Conservation (phyloP, 2,797 vertebrate species). For the Enteromius thamalakanensis region DNA sequence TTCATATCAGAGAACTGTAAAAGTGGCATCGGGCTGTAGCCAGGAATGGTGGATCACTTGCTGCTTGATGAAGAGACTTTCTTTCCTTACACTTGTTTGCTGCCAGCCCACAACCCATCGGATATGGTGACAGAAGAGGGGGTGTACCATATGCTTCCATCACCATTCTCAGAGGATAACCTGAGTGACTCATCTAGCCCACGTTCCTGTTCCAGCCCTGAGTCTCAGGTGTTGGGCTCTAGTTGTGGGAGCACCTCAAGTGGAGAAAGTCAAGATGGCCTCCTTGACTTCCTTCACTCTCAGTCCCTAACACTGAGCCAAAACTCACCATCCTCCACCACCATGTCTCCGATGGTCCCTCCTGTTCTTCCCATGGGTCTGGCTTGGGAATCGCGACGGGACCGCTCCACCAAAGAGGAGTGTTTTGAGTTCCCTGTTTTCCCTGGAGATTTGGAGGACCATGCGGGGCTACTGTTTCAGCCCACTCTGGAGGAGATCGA, state of each 20-base stretch:
- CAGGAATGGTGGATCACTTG: slow-evolving; percentile 95
- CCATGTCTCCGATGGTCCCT: slow-evolving; percentile 54
- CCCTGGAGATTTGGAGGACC: slow-evolving; percentile 82
- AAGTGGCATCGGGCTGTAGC: slow-evolving; percentile 35
- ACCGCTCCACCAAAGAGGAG: slow-evolving; percentile 81
- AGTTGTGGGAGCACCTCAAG: slow-evolving; percentile 86
- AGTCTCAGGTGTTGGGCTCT: slow-evolving; percentile 87
- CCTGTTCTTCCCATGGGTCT: slow-evolving; percentile 70
- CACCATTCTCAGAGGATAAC: slow-evolving; percentile 91
- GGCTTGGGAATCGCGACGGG: slow-evolving; percentile 82
- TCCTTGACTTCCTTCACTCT: slow-evolving; percentile 90
- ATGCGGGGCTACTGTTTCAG: slow-evolving; percentile 85
- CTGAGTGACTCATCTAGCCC: slow-evolving; percentile 90
- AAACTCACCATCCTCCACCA: slow-evolving; percentile 31
- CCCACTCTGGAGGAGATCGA: slow-evolving; percentile 98
- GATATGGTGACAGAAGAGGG: slow-evolving; percentile 84
- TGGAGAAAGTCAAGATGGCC: slow-evolving; percentile 86
- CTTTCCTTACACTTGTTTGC: slow-evolving; percentile 71
- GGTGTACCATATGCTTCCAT: slow-evolving; percentile 87
- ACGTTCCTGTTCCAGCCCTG: slow-evolving; percentile 90
- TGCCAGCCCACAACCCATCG: slow-evolving; percentile 73
- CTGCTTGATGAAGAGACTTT: slow-evolving; percentile 90
- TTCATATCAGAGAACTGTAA: slow-evolving; percentile 47
- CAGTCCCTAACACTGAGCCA: slow-evolving; percentile 82
- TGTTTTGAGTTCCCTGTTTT: slow-evolving; percentile 84